Evolutionary conservation across 2,797 vertebrate genomes (phyloP).

Genomic region (Sebastes cheni): DNA sequence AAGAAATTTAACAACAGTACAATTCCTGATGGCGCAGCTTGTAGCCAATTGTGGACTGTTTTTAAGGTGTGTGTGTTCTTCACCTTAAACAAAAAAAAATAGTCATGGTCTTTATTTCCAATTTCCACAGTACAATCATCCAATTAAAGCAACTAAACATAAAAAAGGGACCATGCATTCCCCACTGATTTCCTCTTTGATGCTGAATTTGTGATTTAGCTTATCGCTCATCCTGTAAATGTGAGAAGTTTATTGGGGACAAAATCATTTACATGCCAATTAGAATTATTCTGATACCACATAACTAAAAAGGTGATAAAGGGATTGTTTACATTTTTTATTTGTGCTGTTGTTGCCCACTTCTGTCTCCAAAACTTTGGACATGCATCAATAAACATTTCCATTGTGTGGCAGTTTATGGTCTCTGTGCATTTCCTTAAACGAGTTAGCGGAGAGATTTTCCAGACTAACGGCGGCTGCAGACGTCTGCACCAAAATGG

Average conservation of each 20-base stretch:
- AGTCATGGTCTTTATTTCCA: not conserved
- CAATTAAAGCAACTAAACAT: not conserved
- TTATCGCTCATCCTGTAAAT: not conserved
- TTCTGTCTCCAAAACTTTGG: constrained; percentile 44
- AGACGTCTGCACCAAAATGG: constrained; percentile 29
- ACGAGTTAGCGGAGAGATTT: constrained; percentile 39
- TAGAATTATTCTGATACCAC: not conserved
- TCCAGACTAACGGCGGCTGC: constrained; percentile 19
- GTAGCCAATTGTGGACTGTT: constrained; percentile 17
- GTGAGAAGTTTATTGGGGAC: not conserved
- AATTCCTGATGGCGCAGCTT: constrained; percentile 3
- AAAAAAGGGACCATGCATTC: constrained; percentile 41
- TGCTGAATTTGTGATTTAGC: constrained; percentile 13
- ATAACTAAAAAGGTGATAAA: constrained; percentile 15
- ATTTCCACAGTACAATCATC: not conserved
- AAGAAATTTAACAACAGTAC: not conserved
- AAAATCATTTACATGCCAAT: not conserved
- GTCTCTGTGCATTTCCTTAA: constrained; percentile 52
- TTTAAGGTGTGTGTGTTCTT: constrained; percentile 5
- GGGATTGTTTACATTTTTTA: constrained; percentile 56
- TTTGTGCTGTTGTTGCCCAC: constrained; percentile 41
- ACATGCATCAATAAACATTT: constrained; percentile 71
- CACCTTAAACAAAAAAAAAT: constrained; percentile 10
- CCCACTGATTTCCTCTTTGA: not conserved
- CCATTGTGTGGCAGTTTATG: constrained; percentile 48